Conservation (phyloP, 2,888 invertebrate genomes). For the Hipparchia sbordonii region DNA sequence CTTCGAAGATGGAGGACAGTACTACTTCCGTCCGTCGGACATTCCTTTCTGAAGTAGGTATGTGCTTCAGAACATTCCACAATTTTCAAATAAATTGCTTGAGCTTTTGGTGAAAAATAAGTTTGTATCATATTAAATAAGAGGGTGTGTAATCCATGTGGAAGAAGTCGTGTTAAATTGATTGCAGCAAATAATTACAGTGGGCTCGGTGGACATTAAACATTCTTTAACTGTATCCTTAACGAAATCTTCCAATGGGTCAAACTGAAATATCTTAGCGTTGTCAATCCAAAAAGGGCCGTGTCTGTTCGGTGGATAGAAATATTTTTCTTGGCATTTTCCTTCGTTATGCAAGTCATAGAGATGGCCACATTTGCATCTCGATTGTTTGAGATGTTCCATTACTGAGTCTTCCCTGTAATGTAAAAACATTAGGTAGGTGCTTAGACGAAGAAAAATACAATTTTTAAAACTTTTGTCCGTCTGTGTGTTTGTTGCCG, state of each 20-base stretch:
- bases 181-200: constrained; percentile 47
- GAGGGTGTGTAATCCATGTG: no score
- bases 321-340: constrained; percentile 59
- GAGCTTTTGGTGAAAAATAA: no score
- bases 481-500: no score
- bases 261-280: constrained; percentile 68
- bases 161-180: background rate
- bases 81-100: no score
- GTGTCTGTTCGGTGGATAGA: constrained; percentile 59
- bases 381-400: constrained; percentile 58
- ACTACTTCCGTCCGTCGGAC: no score
- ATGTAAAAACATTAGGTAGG: constrained; percentile 2
- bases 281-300: constrained; percentile 59
- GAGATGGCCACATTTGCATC: constrained; percentile 68
- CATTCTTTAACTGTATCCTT: constrained; percentile 59
- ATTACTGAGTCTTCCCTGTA: constrained; percentile 59
- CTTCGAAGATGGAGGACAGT: no score
- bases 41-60: no score
- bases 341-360: constrained; percentile 62
- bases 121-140: constrained; percentile 3
- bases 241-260: constrained; percentile 68
- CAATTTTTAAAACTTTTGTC: no score
- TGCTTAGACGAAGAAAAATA: background rate
- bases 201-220: constrained; percentile 53
- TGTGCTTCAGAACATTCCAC: no score